Evolutionary conservation across 1,140 invertebrate species (phyloP).

Genomic region (Parapsyche elsis): DNA sequence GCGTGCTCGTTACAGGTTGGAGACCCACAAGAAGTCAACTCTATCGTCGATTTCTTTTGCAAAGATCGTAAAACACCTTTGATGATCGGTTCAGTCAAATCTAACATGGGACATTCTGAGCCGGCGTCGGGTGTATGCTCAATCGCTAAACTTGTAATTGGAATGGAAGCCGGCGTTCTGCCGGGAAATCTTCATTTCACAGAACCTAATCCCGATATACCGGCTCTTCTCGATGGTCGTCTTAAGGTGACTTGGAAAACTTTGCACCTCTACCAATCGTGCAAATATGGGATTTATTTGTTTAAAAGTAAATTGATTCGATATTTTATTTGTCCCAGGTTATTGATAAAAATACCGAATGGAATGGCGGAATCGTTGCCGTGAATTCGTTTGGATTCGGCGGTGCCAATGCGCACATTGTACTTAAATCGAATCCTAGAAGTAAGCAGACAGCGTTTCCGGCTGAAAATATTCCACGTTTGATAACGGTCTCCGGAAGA

Average conservation of each 20-base stretch:
- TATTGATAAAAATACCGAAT: conserved; percentile 80
- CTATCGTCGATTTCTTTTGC: conserved; percentile 93
- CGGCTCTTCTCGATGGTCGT: conserved; percentile 85
- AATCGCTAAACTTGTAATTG: conserved; percentile 89
- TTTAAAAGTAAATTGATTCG: neutral
- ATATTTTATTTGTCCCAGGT: conserved; percentile 67
- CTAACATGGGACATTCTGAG: conserved; percentile 98
- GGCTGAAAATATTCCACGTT: conserved; percentile 71
- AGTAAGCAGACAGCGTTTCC: conserved; percentile 71
- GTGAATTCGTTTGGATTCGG: conserved; percentile 98
- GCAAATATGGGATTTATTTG: no score
- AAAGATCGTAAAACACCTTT: conserved; percentile 82
- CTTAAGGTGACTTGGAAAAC: conserved; percentile 71
- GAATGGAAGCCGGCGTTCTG: conserved; percentile 89
- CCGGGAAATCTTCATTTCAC: conserved; percentile 92
- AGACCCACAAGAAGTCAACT: conserved; percentile 96
- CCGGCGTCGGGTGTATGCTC: conserved; percentile 92
- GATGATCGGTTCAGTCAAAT: conserved; percentile 95
- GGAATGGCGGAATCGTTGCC: conserved; percentile 87
- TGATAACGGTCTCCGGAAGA: conserved; percentile 85
- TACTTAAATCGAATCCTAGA: conserved; percentile 84
- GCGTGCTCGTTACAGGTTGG: conserved; percentile 69
- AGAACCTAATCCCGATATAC: conserved; percentile 88
- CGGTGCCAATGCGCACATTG: conserved; percentile 93
- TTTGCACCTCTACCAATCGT: neutral